Evolutionary conservation across 2,113 vertebrate species (phyloP).

Genomic region (Xenopus laevis): DNA sequence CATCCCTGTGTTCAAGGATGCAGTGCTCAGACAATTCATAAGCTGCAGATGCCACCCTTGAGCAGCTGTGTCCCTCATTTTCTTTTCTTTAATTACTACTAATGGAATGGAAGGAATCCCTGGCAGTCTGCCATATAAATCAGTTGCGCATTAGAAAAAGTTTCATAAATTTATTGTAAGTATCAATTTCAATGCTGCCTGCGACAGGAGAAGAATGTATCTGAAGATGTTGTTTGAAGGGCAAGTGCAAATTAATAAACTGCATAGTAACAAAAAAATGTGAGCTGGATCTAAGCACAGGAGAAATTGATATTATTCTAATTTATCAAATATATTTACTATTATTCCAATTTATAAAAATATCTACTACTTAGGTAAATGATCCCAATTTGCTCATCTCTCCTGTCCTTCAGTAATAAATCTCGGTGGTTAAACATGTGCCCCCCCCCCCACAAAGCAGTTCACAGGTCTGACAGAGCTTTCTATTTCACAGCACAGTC

Average conservation of each 20-base stretch:
- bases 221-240: constrained; percentile 40
- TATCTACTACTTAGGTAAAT: too few relatives aligned
- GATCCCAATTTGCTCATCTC: too few relatives aligned
- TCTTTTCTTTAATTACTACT: constrained; percentile 56
- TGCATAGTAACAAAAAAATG: constrained; percentile 23
- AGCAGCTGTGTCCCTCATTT: background rate
- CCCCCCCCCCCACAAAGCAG: too few relatives aligned
- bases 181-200: constrained; percentile 39
- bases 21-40: background rate
- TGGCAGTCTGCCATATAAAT: constrained; percentile 58
- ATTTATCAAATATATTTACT: too few relatives aligned
- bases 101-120: constrained; percentile 58
- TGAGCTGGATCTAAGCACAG: too few relatives aligned
- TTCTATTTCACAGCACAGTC: too few relatives aligned
- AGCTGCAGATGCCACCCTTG: constrained; percentile 1
- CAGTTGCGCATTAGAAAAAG: constrained; percentile 42
- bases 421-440: too few relatives aligned
- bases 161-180: constrained; percentile 60
- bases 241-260: constrained; percentile 34
- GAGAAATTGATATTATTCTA: too few relatives aligned
- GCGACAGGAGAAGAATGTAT: constrained; percentile 15
- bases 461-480: too few relatives aligned
- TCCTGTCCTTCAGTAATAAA: too few relatives aligned
- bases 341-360: too few relatives aligned
- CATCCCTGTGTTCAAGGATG: too few relatives aligned